Conservation (phyloP, 2,797 vertebrate species). For the Ptychobarbus kaznakovi region DNA sequence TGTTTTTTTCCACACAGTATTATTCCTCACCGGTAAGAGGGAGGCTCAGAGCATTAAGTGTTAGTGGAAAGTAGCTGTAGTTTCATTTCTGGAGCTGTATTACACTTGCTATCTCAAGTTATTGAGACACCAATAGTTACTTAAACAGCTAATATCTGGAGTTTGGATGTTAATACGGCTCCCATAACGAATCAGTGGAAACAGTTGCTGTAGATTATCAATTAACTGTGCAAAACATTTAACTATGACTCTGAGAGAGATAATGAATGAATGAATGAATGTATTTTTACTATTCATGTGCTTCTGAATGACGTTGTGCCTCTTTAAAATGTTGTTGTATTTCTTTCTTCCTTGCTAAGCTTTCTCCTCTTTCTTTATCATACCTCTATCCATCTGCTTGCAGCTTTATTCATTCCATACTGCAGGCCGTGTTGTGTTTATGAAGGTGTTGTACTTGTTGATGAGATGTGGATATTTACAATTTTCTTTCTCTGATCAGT, state of each 20-base stretch:
- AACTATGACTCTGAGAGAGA: conserved; percentile 2
- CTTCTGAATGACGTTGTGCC: not conserved
- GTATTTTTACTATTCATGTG: not conserved
- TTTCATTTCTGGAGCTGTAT: conserved; percentile 7
- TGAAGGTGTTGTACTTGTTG: not conserved
- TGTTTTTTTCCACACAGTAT: not conserved
- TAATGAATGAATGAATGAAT: not conserved
- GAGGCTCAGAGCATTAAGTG: not conserved
- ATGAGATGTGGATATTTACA: not conserved
- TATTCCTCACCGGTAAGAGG: not conserved
- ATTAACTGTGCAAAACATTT: conserved; percentile 14
- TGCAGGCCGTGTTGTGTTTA: conserved; percentile 4
- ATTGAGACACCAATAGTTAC: not conserved
- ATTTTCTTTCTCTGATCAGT: not conserved
- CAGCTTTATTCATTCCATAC: conserved; percentile 23
- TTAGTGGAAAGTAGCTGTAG: conserved; percentile 20
- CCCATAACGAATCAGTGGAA: conserved; percentile 4
- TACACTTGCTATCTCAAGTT: not conserved
- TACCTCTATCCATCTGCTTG: conserved; percentile 2
- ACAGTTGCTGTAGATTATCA: conserved; percentile 8
- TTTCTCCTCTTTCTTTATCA: not conserved
- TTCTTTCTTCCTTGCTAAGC: not conserved
- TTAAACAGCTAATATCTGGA: not conserved
- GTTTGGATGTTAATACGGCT: not conserved
- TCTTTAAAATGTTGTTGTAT: not conserved